A percentile compares a stretch with the other conserved stretches of the same genome.
Evolutionary conservation across 2,888 invertebrate species (phyloP).

Genomic region (Stenichneumon culpator): DNA sequence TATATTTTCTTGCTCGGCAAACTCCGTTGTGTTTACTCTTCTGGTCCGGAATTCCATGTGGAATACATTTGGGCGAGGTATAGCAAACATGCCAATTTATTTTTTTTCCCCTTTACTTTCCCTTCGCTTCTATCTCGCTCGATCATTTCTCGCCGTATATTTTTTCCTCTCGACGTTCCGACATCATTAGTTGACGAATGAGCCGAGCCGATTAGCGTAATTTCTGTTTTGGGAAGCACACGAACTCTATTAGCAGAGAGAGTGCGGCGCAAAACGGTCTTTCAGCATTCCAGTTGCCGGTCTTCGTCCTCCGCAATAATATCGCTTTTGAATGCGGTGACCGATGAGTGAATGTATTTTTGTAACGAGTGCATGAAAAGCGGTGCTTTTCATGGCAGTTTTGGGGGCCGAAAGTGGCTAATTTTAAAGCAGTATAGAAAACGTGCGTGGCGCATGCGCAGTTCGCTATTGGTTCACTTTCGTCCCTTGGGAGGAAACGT

Average conservation of each 20-base stretch:
- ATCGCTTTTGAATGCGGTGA: no score
- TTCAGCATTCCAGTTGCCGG: neutral
- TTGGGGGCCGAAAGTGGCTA: no score
- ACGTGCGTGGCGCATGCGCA: no score
- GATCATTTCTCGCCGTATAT: neutral
- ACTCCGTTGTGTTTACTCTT: constrained; percentile 63
- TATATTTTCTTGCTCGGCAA: constrained; percentile 65
- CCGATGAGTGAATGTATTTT: no score
- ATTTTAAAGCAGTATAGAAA: no score
- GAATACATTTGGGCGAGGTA: constrained; percentile 52
- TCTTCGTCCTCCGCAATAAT: no score
- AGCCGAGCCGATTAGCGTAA: neutral
- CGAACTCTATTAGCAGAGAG: neutral
- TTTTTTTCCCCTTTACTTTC: constrained; percentile 35
- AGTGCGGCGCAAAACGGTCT: neutral
- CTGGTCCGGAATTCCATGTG: constrained; percentile 57
- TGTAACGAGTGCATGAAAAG: no score
- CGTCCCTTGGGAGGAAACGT: no score
- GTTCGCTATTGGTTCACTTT: no score
- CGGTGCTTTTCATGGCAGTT: no score
- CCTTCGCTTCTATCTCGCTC: constrained; percentile 20
- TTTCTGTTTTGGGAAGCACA: no score
- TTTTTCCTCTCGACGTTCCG: constrained; percentile 2
- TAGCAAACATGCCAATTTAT: constrained; percentile 66
- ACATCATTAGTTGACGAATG: constrained; percentile 2